phyloP scores from a whole-genome alignment of 2,797 vertebrate genomes.

The Heliangelus exortis region DNA sequence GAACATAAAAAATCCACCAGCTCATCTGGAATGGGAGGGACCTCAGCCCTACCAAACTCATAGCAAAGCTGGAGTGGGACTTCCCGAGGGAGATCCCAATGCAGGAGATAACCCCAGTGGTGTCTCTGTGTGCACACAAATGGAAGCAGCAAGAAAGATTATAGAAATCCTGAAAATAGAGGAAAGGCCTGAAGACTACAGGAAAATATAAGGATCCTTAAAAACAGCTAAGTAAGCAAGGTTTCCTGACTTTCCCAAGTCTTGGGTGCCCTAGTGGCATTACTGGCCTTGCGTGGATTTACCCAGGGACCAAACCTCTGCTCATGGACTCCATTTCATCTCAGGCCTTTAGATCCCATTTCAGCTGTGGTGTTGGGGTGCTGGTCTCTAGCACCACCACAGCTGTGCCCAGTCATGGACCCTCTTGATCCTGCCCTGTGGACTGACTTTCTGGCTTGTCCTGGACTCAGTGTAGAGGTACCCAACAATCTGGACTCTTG shows the following conservation, averaged over 20 bases:
- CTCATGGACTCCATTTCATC: background rate
- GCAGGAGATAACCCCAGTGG: background rate
- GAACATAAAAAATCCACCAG: background rate
- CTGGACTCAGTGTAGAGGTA: background rate
- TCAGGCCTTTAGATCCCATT: background rate
- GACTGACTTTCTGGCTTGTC: background rate
- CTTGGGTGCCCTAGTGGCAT: background rate
- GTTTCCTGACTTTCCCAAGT: background rate
- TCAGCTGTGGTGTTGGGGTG: background rate
- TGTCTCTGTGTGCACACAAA: background rate
- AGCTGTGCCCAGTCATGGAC: background rate
- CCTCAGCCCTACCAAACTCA: background rate
- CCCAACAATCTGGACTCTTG: background rate
- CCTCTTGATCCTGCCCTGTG: background rate
- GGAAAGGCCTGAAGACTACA: background rate
- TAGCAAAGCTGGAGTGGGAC: background rate
- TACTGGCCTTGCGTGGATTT: background rate
- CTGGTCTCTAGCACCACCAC: background rate
- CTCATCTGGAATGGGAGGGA: background rate
- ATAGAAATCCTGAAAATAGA: background rate
- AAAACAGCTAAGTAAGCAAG: background rate
- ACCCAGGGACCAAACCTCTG: background rate
- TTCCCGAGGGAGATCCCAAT: background rate
- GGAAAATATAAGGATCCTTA: background rate
- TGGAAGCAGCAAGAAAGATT: background rate